These are phyloP conservation scores for Cherax destructor DNA, from an alignment of 1,140 invertebrate species.

Conservation along the genomic window DNA sequence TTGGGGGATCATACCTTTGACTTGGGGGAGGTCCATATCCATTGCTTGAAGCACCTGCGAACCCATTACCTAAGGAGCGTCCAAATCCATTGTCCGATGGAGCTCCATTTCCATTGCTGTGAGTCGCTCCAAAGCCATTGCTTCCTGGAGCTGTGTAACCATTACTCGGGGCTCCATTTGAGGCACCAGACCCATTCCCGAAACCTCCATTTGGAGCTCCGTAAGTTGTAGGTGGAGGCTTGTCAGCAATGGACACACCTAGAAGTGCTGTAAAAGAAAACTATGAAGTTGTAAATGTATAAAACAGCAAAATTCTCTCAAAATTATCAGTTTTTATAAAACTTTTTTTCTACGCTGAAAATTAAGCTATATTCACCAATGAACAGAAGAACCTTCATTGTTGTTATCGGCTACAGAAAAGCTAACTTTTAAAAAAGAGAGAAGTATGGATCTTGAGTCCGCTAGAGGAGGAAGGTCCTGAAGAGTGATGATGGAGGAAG, in stretches of 20 bases:
- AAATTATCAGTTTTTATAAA: not conserved
- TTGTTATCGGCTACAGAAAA: not conserved
- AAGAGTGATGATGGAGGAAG: not conserved
- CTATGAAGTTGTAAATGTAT: not conserved
- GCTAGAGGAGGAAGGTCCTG: not conserved
- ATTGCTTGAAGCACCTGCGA: not conserved
- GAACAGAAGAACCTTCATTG: not conserved
- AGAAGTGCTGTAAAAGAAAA: not conserved
- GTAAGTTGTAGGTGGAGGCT: not conserved
- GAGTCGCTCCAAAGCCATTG: not conserved
- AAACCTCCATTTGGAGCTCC: conserved; percentile 2
- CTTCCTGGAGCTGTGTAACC: not conserved
- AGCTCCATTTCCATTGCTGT: not conserved
- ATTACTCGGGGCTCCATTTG: not conserved
- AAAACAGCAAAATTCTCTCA: not conserved
- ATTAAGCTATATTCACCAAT: not conserved
- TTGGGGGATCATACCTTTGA: not conserved
- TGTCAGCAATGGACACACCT: conserved; percentile 16
- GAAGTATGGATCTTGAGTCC: not conserved
- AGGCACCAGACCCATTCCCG: not conserved
- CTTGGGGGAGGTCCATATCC: conserved; percentile 66
- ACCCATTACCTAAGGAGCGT: not conserved
- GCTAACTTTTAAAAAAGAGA: not conserved
- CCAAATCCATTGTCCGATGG: not conserved
- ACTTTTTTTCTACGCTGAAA: not conserved